Evolutionary conservation across 2,797 vertebrate species (phyloP), one percentile per base, ranked within the genome.

Genomic region (Dermochelys coriacea): DNA sequence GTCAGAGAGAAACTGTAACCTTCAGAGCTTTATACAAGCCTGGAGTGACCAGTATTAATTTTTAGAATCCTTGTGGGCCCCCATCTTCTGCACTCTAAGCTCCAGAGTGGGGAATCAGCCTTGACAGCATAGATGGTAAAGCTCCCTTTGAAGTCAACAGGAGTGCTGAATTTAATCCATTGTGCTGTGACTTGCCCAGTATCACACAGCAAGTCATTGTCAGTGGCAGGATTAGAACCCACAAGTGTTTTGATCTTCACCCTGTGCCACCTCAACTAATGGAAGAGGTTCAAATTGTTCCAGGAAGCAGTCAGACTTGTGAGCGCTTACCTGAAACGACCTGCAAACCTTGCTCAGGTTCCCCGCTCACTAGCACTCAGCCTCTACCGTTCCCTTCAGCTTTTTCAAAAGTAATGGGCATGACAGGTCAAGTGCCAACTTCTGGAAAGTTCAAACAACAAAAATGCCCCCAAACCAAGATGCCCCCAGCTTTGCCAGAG

Each of bases 261-360:
- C 23, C 25, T 21, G 16, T 27, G 71, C 71, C 54, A 64, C 87
- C 82, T 37, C 49, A 85, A 8, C 84, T 93, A 88, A n/a, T 29
- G 52, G 52, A 61, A 7, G n/a, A 91, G 57, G 59, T 4, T 45
- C 31, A 34, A 86, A 59, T 49, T 90, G 79, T 54, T 88, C 81
- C 87, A 91, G 52, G 80, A 90, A 87, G 25, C 59, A 75, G 19
- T 3, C 74, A n/a, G 55, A 50, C 16, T 23, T n/a, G 4, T 3
- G 54, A 91, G 52, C 3, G 41, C 59, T 81, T 51, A 15, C 85
- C 52, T 87, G 86, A 82, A 96, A 88, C 1, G 11, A 89, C 82
- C 54, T 84, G 82, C 64, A 61, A 94, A 91, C 94, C 21, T 93
- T 57, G 41, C 14, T 93, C 95, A 92, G 88, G 51, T 80, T 83